Evolutionary conservation across 2,113 vertebrate genomes (phyloP).

Genomic region (Brevimyrus niger): DNA sequence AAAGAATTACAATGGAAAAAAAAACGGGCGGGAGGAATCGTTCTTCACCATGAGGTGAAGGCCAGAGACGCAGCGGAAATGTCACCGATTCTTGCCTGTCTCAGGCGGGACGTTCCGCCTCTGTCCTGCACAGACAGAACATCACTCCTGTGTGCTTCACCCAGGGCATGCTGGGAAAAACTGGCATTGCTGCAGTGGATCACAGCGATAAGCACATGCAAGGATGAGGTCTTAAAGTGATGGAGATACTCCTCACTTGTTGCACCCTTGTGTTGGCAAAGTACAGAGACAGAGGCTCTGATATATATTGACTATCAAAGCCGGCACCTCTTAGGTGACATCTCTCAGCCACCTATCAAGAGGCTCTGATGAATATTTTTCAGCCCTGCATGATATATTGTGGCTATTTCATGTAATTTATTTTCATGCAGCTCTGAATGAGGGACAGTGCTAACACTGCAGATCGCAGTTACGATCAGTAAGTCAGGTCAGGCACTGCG

Average conservation of each 20-base stretch:
- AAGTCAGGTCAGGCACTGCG: background rate
- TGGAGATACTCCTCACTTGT: background rate
- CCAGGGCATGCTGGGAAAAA: background rate
- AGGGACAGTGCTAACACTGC: background rate
- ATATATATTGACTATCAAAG: background rate
- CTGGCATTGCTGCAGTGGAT: background rate
- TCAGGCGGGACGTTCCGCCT: background rate
- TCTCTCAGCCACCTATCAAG: background rate
- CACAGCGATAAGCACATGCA: background rate
- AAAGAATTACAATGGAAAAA: slow-evolving; percentile 2
- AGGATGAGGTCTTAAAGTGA: background rate
- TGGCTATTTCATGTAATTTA: background rate
- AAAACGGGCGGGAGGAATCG: background rate
- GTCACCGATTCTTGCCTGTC: background rate
- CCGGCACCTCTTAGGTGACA: background rate
- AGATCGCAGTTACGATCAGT: background rate
- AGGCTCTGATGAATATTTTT: background rate
- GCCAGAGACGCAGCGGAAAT: background rate
- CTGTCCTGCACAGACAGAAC: background rate
- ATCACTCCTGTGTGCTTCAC: background rate
- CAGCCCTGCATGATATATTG: background rate
- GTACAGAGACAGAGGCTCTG: background rate
- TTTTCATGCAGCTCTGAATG: background rate
- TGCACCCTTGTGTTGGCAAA: background rate
- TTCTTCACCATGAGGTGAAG: background rate